Evolutionary conservation across 2,888 invertebrate species (phyloP), one percentile per base, ranked within the genome.

Genomic region (Drosophila flavopinicola): DNA sequence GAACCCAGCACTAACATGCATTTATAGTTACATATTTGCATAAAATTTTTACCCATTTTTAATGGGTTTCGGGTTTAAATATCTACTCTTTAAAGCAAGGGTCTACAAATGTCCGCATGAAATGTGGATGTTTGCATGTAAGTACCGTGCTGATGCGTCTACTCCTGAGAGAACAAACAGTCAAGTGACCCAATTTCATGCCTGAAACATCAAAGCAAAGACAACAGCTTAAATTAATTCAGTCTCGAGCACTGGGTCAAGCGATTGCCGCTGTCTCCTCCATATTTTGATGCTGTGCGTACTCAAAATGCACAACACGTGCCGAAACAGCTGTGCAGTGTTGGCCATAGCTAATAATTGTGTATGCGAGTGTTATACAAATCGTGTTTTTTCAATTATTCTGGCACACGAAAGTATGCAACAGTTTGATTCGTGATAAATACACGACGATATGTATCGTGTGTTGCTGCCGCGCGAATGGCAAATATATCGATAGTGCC

Each of bases 181-280:
- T 66, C 51, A 58, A 53, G 25, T 78, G 85, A 85, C 85, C 83
- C 48, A 78, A 71, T 66, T 85, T 66, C 15, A 37, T 10, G 17
- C 17, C 27, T 44, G 59, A 2, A 63, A 29, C 60, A 41, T 29
- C 49, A 59, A 53, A 29, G 53, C 44, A 65, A 53, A 60, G 59
- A 67, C 32, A 61, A 35, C 65, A 39, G 42, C 41, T 39, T 38
- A 59, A 75, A 79, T 82, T 52, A 78, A 72, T 69, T 78, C 69
- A 78, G 60, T 72, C 75, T 75, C 45, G 39, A 53, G 35, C 38
- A 65, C 41, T n/a, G n/a, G n/a, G n/a, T n/a, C n/a, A n/a, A n/a
- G n/a, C n/a, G 24, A 41, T 32, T 42, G 25, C 27, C 23, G 39
- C 41, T 24, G 44, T 6, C n/a, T n/a, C n/a, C n/a, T n/a, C n/a